phyloP scores from a whole-genome alignment of 2,888 invertebrate genomes.

The Philonicus albiceps region DNA sequence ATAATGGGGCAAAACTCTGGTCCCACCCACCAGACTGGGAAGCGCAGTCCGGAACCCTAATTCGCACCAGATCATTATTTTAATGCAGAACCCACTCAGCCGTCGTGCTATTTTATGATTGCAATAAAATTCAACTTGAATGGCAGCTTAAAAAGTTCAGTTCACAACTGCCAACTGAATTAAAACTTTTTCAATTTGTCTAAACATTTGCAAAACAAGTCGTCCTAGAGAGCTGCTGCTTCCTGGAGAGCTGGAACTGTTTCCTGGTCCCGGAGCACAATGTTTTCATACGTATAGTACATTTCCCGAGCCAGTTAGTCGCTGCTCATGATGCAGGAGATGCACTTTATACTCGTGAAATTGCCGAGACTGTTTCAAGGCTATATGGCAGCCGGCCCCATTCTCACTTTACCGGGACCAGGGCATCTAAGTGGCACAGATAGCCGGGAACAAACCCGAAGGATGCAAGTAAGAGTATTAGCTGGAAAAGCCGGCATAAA shows the following conservation, averaged over 20 bases:
- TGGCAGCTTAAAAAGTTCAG: conserved; percentile 32
- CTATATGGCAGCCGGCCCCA: neutral
- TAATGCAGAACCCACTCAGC: conserved; percentile 8
- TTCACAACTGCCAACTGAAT: conserved; percentile 29
- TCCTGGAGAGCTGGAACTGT: neutral
- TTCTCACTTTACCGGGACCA: neutral
- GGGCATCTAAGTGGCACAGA: neutral
- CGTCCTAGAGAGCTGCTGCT: neutral
- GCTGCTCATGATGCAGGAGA: neutral
- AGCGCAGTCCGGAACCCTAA: neutral
- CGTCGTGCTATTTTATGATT: conserved; percentile 19
- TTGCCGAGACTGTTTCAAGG: neutral
- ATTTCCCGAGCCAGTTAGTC: neutral
- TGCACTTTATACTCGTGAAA: neutral
- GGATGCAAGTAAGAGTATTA: conserved; percentile 22
- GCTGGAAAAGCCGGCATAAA: conserved; percentile 13
- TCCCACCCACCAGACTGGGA: too few species aligned
- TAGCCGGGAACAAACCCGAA: neutral
- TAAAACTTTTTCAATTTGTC: conserved; percentile 36
- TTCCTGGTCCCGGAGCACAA: neutral
- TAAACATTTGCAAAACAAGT: conserved; percentile 31
- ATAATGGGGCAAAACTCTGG: neutral
- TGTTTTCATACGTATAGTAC: neutral
- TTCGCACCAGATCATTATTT: conserved; percentile 9
- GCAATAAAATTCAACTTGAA: conserved; percentile 29